Conservation (phyloP, 2,888 invertebrate genomes). For the Eristalinus aeneus region DNA sequence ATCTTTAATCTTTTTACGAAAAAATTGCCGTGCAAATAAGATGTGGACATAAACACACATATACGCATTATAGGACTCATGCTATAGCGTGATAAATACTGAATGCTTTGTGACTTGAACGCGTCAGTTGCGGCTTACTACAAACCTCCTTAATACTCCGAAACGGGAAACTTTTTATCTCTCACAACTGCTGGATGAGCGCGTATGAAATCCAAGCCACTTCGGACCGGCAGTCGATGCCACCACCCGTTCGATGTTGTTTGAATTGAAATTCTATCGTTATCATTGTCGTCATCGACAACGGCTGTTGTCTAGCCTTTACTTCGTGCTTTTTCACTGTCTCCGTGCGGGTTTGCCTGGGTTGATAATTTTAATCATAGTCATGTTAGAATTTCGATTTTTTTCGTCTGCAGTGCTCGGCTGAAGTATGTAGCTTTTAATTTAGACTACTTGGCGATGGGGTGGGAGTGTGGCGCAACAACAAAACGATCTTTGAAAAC, state of each 20-base stretch:
- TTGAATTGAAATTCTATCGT: conserved; percentile 43
- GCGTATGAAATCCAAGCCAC: not conserved
- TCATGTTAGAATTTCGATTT: conserved; percentile 34
- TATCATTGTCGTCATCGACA: conserved; percentile 27
- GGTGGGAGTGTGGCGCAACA: not conserved
- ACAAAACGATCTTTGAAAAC: conserved; percentile 7
- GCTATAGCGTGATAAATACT: too few species aligned
- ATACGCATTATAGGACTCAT: too few species aligned
- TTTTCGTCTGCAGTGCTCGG: not conserved
- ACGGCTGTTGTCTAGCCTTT: conserved; percentile 14
- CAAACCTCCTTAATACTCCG: not conserved
- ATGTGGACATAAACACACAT: too few species aligned
- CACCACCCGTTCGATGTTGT: conserved; percentile 16
- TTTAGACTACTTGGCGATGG: conserved; percentile 29
- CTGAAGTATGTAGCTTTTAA: conserved; percentile 21
- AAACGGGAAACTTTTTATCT: not conserved
- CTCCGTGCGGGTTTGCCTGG: conserved; percentile 20
- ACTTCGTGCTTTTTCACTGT: conserved; percentile 13
- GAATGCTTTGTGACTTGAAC: too few species aligned
- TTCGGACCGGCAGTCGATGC: not conserved
- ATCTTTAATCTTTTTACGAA: too few species aligned
- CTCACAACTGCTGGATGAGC: not conserved
- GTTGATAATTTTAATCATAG: conserved; percentile 61
- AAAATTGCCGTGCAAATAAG: too few species aligned
- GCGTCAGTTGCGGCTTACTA: not conserved